phyloP scores from a whole-genome alignment of 2,113 vertebrate genomes.

The Cathartes aura region DNA sequence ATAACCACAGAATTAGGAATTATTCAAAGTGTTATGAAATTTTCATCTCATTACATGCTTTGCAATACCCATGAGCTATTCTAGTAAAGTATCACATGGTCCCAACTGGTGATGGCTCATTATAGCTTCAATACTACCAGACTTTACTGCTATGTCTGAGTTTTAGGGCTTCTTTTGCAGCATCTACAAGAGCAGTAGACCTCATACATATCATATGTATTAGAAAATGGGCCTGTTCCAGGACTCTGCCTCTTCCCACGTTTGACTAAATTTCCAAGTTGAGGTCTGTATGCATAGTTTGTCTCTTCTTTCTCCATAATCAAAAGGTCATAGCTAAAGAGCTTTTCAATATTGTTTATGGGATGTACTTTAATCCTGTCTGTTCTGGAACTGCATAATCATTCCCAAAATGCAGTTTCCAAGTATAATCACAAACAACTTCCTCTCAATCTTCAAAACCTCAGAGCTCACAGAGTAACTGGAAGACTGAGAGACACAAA shows the following conservation, averaged over 20 bases:
- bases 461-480: neutral
- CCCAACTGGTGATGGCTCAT: neutral
- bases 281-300: neutral
- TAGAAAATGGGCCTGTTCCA: neutral
- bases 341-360: neutral
- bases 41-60: neutral
- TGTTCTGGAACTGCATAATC: neutral
- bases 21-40: neutral
- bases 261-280: neutral
- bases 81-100: neutral
- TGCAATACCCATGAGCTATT: neutral
- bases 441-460: neutral
- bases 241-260: neutral
- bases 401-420: neutral
- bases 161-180: neutral
- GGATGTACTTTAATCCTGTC: neutral
- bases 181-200: neutral
- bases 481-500: neutral
- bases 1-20: neutral
- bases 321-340: neutral
- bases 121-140: neutral
- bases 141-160: neutral
- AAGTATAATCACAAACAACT: neutral
- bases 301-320: neutral
- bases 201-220: accelerated